A percentile compares a stretch with the other conserved stretches of the same genome.
phyloP scores from a whole-genome alignment of 2,113 vertebrate species.

The Poeciliopsis prolifica region DNA sequence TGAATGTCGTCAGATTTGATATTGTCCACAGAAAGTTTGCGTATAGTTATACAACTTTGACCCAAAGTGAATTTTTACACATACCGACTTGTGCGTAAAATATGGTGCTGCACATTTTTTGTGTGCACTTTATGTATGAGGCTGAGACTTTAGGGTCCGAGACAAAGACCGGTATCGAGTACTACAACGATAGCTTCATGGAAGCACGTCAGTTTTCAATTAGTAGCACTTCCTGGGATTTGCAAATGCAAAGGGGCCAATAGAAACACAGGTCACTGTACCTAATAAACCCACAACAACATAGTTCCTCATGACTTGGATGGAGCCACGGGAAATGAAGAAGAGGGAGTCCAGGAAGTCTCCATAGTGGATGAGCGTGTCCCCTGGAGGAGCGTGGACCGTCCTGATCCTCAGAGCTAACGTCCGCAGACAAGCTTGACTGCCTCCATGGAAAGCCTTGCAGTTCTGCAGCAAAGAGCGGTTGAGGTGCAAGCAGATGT shows the following conservation, averaged over 20 bases:
- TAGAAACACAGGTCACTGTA: conserved; percentile 47
- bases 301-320: conserved; percentile 90
- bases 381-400: conserved; percentile 90
- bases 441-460: conserved; percentile 90
- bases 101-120: too few relatives aligned
- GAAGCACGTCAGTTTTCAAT: too few relatives aligned
- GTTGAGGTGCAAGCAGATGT: conserved; percentile 96
- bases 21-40: too few relatives aligned
- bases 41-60: too few relatives aligned
- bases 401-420: conserved; percentile 93
- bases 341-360: conserved; percentile 92
- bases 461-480: conserved; percentile 92
- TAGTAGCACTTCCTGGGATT: too few relatives aligned
- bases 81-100: too few relatives aligned
- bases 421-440: conserved; percentile 90
- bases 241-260: not conserved
- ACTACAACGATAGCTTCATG: too few relatives aligned
- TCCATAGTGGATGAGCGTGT: conserved; percentile 91
- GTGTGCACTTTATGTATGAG: too few relatives aligned
- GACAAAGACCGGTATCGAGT: too few relatives aligned
- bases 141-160: too few relatives aligned
- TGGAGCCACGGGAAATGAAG: conserved; percentile 94
- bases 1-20: too few relatives aligned
- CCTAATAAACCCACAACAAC: conserved; percentile 92
- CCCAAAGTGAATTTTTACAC: too few relatives aligned